Evolutionary conservation across 1,140 invertebrate genomes (phyloP), one percentile per base, ranked within the genome.

Genomic region (Sinella curviseta): DNA sequence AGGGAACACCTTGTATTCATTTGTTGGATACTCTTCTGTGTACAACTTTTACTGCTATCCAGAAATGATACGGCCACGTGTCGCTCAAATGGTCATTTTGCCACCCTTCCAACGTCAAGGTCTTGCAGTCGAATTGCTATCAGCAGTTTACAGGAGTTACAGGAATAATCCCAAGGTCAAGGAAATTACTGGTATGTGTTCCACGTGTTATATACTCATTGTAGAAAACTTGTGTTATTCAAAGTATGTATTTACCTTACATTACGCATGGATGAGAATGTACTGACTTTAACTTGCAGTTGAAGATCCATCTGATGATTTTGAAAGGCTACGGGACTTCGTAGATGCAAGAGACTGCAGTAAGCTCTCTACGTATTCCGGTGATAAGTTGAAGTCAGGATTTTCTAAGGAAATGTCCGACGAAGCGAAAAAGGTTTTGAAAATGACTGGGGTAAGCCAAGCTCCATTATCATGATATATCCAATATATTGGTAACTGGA

Each of bases 11-110:
- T 88, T 88, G n/a, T 96, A 95, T 85, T 92, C 92, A 36, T 91
- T 94, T 77, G 92, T 92, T 81, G 97, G 95, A 16, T 98, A 96
- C 87, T 91, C 92, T 36, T 96, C 96, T 0, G 92, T 97, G 28
- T 99, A 98, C 89, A 92, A 94, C 83, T 99, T 97, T 87, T 99
- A 97, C 86, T 94, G 94, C 0, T 98, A 98, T 88, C 97, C 97
- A 0, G 88, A 91, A 60, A 92, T 94, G 85, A 92, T 91, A 60
- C 89, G 97, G 39, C 95, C 96, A 12, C 89, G 97, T 77, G 94
- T 99, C 75, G 95, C 95, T 81, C 97, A 99, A 87, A 92, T 97
- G 85, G 88, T 98, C 67, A 90, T 97, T 74, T 87, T 98, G 79
- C 97, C 97, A 16, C 94, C 94, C 0, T 97, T 95, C 86, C 94